Base-by-base conservation (phyloP, 2,113 vertebrate genomes). In the Oncorhynchus kisutch region DNA sequence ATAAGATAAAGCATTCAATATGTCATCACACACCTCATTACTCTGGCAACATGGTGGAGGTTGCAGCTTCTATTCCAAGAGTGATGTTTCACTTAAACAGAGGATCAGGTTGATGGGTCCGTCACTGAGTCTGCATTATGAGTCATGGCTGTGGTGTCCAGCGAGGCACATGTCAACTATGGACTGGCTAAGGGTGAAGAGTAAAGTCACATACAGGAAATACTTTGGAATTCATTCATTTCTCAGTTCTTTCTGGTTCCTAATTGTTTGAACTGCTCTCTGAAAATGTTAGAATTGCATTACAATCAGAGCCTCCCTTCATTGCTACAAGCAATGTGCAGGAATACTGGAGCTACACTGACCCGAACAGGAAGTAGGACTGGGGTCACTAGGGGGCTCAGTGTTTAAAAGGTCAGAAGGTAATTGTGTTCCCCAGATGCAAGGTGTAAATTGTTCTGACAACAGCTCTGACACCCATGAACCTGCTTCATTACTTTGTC, bases 11-110 rank as follows among this genome's bases (percentile, higher is more conserved):
- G 83, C 85, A 67, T 69, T 31, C 86, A 79, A 88, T 91, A 79
- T 88, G 85, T 91, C 85, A 88, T 87, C 86, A 83, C 81, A 72
- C 87, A 80, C 54, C 62, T 81, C 87, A 91, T 92, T 90, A 89
- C 82, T 79, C 78, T 70, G 83, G 77, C 78, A 87, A 86, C 81
- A 84, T 78, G 82, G 73, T 57, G 74, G 75, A 71, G 86, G 83
- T 51, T 78, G 79, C 82, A 88, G 81, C 83, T 82, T 89, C 75
- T 75, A 77, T 80, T 79, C 71, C 78, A 78, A 79, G 79, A 71
- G 71, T 82, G 84, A 90, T 87, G 81, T 82, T 82, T 87, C 82
- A 82, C 82, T 90, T 84, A 78, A 85, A 83, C 85, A 82, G 29
- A 76, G 82, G 81, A 79, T 87, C n/a, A 20, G 88, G 86, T 86